Conservation (phyloP, 2,113 vertebrate genomes). For the Phrynocephalus versicolor region DNA sequence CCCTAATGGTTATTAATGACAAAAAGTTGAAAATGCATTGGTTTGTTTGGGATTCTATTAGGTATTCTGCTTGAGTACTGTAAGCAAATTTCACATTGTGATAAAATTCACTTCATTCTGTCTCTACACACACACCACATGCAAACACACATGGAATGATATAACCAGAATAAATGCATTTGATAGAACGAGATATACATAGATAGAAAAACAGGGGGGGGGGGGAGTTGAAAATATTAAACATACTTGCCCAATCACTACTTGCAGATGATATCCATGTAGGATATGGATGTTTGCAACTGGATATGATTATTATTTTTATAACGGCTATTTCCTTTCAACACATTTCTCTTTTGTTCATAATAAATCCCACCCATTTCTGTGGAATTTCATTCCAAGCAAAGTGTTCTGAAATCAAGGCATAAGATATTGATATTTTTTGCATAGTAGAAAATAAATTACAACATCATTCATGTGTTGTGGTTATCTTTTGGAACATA, state of each 20-base stretch:
- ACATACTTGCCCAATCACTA: neutral
- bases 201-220: neutral
- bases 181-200: too few relatives aligned
- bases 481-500: conserved; percentile 20
- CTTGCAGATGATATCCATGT: neutral
- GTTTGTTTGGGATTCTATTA: neutral
- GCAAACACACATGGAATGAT: neutral
- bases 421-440: neutral
- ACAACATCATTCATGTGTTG: neutral
- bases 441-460: neutral
- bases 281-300: neutral
- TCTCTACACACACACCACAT: too few relatives aligned
- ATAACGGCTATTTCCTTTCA: too few relatives aligned
- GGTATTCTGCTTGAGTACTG: neutral
- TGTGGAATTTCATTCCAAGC: neutral
- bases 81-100: neutral
- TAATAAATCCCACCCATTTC: neutral
- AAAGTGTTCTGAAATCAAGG: neutral
- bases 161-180: neutral
- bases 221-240: too few relatives aligned
- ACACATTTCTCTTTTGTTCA: neutral
- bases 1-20: too few relatives aligned
- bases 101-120: neutral
- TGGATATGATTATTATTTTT: too few relatives aligned
- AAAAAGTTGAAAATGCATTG: neutral